phyloP scores from a whole-genome alignment of 2,113 vertebrate species.

The Ciconia maguari region DNA sequence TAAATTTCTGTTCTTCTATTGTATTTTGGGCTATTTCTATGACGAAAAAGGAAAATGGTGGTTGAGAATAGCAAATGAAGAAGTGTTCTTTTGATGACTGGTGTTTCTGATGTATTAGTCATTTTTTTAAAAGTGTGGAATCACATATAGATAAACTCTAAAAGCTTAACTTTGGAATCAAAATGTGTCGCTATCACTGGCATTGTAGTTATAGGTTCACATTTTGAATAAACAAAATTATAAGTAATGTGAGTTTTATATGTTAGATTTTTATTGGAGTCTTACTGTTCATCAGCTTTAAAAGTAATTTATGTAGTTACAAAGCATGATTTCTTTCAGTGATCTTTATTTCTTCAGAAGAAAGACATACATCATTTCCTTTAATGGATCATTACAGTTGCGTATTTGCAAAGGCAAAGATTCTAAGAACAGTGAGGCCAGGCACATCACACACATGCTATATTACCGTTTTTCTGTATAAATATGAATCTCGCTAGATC shows the following conservation, averaged over 20 bases:
- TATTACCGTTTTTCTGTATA: neutral
- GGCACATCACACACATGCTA: neutral
- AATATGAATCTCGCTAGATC: neutral
- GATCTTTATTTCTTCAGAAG: neutral
- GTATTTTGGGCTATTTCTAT: neutral
- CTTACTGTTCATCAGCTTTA: neutral
- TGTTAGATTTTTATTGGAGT: neutral
- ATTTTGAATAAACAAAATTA: neutral
- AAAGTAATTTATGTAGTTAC: neutral
- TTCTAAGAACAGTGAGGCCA: neutral
- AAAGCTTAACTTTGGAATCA: neutral
- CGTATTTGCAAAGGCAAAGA: neutral
- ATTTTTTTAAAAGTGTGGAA: neutral
- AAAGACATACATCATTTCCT: neutral
- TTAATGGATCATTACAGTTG: neutral
- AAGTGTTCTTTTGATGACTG: neutral
- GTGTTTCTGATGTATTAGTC: neutral
- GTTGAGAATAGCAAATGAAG: neutral
- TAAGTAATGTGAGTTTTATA: neutral
- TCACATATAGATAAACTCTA: neutral
- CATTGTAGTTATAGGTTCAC: neutral
- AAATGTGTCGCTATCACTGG: neutral
- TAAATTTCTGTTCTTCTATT: neutral
- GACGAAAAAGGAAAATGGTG: neutral
- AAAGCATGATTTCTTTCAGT: neutral